phyloP scores from a whole-genome alignment of 2,888 invertebrate species.

The Limnephilus lunatus region DNA sequence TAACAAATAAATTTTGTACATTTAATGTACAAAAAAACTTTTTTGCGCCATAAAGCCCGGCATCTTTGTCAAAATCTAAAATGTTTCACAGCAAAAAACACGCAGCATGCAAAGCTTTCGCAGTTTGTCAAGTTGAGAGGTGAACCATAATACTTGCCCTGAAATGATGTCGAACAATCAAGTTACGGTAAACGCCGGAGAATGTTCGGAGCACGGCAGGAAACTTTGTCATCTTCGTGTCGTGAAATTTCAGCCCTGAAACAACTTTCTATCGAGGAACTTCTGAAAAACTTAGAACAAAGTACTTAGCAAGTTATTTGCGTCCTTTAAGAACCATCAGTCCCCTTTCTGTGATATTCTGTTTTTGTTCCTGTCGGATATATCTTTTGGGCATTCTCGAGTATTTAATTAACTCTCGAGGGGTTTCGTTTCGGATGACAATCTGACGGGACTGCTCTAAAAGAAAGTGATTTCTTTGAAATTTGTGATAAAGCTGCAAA shows the following conservation, averaged over 20 bases:
- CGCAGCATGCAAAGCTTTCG: not conserved
- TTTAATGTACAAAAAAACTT: not conserved
- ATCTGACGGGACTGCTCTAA: not conserved
- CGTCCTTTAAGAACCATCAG: not conserved
- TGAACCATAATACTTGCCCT: not conserved
- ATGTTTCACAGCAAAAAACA: not conserved
- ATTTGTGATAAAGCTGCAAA: not conserved
- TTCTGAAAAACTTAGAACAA: not conserved
- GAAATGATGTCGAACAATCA: constrained; percentile 3
- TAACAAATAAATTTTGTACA: not conserved
- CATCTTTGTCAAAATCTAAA: not conserved
- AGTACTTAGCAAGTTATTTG: not conserved
- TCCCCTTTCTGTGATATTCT: not conserved
- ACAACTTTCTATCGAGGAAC: not conserved
- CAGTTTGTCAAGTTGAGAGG: constrained; percentile 9
- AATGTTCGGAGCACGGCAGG: not conserved
- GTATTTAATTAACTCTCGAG: not conserved
- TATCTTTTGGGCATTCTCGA: not conserved
- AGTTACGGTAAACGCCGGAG: constrained; percentile 15
- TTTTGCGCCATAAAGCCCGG: not conserved
- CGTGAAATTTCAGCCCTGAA: constrained; percentile 3
- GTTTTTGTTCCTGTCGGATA: not conserved
- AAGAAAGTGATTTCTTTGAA: not conserved
- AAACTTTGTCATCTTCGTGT: not conserved
- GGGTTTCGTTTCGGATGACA: not conserved